phyloP scores from a whole-genome alignment of 2,797 vertebrate genomes.

The Cercopithecus diana region DNA sequence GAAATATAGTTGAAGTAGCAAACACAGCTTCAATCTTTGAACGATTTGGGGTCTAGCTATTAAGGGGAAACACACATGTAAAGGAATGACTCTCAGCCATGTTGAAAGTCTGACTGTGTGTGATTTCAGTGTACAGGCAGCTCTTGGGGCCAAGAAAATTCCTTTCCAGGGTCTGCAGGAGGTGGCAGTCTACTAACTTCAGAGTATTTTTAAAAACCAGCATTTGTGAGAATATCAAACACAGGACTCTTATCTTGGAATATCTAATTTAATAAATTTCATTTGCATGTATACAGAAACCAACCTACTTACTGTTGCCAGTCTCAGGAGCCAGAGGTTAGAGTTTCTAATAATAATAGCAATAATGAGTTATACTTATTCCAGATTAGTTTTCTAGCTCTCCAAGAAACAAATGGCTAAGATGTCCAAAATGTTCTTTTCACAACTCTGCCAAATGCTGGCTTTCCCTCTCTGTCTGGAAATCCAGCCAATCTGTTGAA shows the following conservation, averaged over 20 bases:
- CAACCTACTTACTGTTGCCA: slow-evolving; percentile 39
- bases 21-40: slow-evolving; percentile 29
- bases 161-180: slow-evolving; percentile 27
- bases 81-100: neutral
- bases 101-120: neutral
- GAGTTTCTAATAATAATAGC: slow-evolving; percentile 69
- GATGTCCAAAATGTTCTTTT: slow-evolving; percentile 69
- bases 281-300: slow-evolving; percentile 66
- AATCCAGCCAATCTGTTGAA: slow-evolving; percentile 61
- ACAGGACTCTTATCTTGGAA: slow-evolving; percentile 28
- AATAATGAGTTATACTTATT: slow-evolving; percentile 70
- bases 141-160: slow-evolving; percentile 19
- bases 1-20: slow-evolving; percentile 24
- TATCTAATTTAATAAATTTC: slow-evolving; percentile 66
- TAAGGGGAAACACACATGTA: neutral
- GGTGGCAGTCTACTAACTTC: neutral
- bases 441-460: slow-evolving; percentile 57
- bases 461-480: slow-evolving; percentile 52
- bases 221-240: slow-evolving; percentile 52
- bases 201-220: slow-evolving; percentile 12
- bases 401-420: slow-evolving; percentile 67
- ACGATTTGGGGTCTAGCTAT: neutral
- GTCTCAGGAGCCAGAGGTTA: slow-evolving; percentile 53
- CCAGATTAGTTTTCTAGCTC: slow-evolving; percentile 74
- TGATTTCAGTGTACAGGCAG: slow-evolving; percentile 13